Evolutionary conservation across 1,140 invertebrate genomes (phyloP).

Genomic region (Halesus radiatus): DNA sequence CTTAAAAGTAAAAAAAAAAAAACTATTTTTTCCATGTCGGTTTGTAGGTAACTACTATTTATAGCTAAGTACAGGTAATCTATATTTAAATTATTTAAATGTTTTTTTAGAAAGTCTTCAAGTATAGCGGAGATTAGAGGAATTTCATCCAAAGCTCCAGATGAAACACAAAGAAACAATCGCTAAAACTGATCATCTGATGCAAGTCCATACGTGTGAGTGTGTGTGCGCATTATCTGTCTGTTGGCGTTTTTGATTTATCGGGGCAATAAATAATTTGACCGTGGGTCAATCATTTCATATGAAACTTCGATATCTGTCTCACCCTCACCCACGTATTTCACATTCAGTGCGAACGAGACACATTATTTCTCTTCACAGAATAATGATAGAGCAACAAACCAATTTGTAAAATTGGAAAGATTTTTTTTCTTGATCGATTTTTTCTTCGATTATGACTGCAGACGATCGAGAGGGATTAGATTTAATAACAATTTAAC

Average conservation of each 20-base stretch:
- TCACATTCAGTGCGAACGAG: neutral
- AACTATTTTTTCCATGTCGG: too few species aligned
- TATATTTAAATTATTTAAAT: too few species aligned
- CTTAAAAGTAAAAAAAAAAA: too few species aligned
- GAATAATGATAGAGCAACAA: constrained; percentile 27
- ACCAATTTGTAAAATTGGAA: constrained; percentile 36
- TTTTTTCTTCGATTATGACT: neutral
- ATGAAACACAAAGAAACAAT: too few species aligned
- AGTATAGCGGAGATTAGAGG: too few species aligned
- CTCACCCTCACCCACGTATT: neutral
- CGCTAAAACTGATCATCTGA: too few species aligned
- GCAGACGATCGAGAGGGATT: neutral
- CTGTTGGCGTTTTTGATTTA: constrained; percentile 50
- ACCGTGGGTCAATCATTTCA: constrained; percentile 50
- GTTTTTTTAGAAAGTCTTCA: too few species aligned
- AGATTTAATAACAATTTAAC: neutral
- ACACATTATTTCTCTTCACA: neutral
- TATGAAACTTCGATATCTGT: neutral
- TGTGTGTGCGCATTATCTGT: constrained; percentile 15
- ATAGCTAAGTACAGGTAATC: too few species aligned
- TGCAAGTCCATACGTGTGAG: neutral
- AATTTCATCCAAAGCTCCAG: too few species aligned
- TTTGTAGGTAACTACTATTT: too few species aligned
- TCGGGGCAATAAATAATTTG: constrained; percentile 52
- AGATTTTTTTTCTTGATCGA: constrained; percentile 1